Percentiles rank a stretch among this genome's conserved stretches.
phyloP scores from a whole-genome alignment of 37 sponge, comb jelly and placozoan species.

The Chondrosia reniformis region DNA sequence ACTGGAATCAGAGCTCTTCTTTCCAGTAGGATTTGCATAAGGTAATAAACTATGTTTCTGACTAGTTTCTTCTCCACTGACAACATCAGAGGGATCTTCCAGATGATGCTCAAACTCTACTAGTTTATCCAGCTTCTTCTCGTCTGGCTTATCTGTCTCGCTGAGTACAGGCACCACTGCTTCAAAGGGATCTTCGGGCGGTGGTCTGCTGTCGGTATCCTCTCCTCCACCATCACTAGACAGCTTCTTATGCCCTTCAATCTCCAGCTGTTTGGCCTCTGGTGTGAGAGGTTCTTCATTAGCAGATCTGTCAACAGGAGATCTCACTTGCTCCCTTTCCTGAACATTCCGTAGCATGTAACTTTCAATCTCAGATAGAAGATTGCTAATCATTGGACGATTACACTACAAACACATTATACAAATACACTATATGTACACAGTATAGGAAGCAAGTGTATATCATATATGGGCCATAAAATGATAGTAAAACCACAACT shows the following conservation, averaged over 20 bases:
- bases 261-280: neutral
- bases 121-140: constrained; percentile 53
- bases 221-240: constrained; percentile 22
- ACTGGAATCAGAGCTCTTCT: too few relatives aligned
- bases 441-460: too few relatives aligned
- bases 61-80: neutral
- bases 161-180: constrained; percentile 25
- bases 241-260: neutral
- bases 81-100: neutral
- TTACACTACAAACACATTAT: constrained; percentile 3
- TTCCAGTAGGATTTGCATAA: too few relatives aligned
- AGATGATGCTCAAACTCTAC: constrained; percentile 19
- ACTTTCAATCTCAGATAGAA: constrained; percentile 27
- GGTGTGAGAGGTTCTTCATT: neutral
- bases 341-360: constrained; percentile 21
- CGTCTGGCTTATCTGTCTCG: constrained; percentile 40
- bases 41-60: too few relatives aligned
- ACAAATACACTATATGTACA: neutral
- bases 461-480: too few relatives aligned
- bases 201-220: constrained; percentile 49
- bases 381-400: constrained; percentile 19
- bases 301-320: neutral
- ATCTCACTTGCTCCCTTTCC: neutral
- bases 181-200: constrained; percentile 32
- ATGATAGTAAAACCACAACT: too few relatives aligned